Evolutionary conservation across 2,797 vertebrate species (phyloP).

Genomic region (Calcarius lapponicus): DNA sequence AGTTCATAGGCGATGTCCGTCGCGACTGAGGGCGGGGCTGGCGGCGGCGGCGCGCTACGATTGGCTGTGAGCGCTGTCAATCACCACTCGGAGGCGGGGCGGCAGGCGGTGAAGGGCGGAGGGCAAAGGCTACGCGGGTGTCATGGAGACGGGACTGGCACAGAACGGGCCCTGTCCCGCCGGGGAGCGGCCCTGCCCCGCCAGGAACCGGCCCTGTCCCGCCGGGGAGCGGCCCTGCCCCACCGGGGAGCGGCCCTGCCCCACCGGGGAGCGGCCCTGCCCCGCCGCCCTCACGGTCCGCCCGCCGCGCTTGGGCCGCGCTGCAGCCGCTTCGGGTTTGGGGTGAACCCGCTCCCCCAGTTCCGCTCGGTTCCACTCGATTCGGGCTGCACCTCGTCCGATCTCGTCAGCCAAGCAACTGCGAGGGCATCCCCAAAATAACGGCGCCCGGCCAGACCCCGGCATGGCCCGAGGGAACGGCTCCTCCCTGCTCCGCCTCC

Average conservation of each 20-base stretch:
- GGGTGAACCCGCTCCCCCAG: not conserved
- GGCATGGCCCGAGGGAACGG: not conserved
- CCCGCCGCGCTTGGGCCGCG: too few species aligned
- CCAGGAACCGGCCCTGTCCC: too few species aligned
- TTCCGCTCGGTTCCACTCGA: not conserved
- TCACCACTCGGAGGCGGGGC: not conserved
- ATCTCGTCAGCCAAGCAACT: not conserved
- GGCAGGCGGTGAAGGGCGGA: not conserved
- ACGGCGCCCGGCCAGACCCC: too few species aligned
- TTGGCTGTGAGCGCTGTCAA: not conserved
- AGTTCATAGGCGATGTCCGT: accelerated
- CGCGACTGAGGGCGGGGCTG: accelerated
- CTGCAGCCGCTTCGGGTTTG: not conserved
- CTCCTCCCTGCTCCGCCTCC: not conserved
- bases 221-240: too few species aligned
- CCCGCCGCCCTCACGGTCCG: not conserved
- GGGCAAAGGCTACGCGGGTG: not conserved
- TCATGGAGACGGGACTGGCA: not conserved
- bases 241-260: too few species aligned
- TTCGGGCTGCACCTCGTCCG: too few species aligned
- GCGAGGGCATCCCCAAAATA: not conserved
- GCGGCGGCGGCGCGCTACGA: accelerated
- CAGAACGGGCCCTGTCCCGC: too few species aligned
- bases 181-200: not conserved
- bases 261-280: too few species aligned